Conservation (phyloP, 2,797 vertebrate species). For the Chaenodraco wilsoni region DNA sequence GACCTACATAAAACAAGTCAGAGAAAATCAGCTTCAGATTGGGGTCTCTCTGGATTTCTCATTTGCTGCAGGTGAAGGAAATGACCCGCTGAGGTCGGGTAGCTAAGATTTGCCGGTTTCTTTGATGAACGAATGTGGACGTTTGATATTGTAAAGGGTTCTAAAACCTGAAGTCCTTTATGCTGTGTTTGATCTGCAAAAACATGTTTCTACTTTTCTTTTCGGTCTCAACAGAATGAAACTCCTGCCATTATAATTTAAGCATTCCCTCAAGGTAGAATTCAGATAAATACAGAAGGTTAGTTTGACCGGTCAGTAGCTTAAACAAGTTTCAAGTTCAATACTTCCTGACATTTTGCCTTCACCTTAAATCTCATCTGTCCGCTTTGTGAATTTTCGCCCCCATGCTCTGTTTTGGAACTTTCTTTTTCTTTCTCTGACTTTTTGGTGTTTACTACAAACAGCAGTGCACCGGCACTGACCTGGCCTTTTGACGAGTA, state of each 20-base stretch:
- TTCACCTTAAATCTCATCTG: slow-evolving; percentile 28
- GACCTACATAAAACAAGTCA: slow-evolving; percentile 59
- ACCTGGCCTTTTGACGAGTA: slow-evolving; percentile 64
- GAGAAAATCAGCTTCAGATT: slow-evolving; percentile 37
- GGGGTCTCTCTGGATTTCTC: slow-evolving; percentile 55
- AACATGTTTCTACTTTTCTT: slow-evolving; percentile 3
- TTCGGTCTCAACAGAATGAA: not conserved
- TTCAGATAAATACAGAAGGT: not conserved
- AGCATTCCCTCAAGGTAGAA: too few species aligned
- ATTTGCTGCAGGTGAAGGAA: slow-evolving; percentile 62
- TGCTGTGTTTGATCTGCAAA: slow-evolving; percentile 2
- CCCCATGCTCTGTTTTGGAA: slow-evolving; percentile 77
- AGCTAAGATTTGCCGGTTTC: slow-evolving; percentile 19
- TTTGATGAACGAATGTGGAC: slow-evolving; percentile 39
- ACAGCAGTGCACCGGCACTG: slow-evolving; percentile 72
- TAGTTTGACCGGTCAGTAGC: not conserved
- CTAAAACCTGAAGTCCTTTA: not conserved
- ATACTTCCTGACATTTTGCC: slow-evolving; percentile 32
- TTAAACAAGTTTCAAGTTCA: slow-evolving; percentile 5
- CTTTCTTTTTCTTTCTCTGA: slow-evolving; percentile 62
- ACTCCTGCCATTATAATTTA: not conserved
- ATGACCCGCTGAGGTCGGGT: slow-evolving; percentile 29
- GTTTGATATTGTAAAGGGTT: slow-evolving; percentile 8
- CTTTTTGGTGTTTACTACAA: slow-evolving; percentile 81
- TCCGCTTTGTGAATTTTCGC: slow-evolving; percentile 30